Evolutionary conservation across 1,140 invertebrate species (phyloP).

Genomic region (Aphelinus atriplicis): DNA sequence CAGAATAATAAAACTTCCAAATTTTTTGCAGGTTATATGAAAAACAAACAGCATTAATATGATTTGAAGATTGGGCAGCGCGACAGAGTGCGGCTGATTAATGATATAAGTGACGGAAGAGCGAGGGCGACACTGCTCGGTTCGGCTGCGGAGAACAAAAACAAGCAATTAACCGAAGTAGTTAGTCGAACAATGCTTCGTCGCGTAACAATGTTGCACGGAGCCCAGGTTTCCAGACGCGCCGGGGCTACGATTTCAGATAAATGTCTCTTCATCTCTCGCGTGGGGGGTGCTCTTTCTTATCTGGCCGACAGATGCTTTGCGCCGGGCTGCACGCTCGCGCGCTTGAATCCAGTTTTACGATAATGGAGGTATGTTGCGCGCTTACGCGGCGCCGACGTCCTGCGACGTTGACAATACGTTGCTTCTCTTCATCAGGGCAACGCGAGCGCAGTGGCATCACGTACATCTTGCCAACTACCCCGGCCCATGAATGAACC

Average conservation of each 20-base stretch:
- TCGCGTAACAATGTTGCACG: slow-evolving; percentile 48
- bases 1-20: too few species aligned
- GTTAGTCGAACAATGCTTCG: too few species aligned
- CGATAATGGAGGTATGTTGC: slow-evolving; percentile 21
- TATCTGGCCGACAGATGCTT: slow-evolving; percentile 38
- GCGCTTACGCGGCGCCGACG: background rate
- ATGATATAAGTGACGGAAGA: slow-evolving; percentile 4
- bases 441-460: background rate
- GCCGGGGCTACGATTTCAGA: slow-evolving; percentile 26
- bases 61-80: too few species aligned
- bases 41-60: too few species aligned
- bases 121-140: slow-evolving; percentile 40
- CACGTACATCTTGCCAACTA: too few species aligned
- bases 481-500: slow-evolving; percentile 3
- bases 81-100: too few species aligned
- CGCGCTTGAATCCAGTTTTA: slow-evolving; percentile 28
- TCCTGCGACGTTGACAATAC: background rate
- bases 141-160: too few species aligned
- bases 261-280: slow-evolving; percentile 41
- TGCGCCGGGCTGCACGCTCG: too few species aligned
- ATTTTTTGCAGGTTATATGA: too few species aligned
- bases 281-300: slow-evolving; percentile 16
- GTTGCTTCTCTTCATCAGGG: slow-evolving; percentile 1
- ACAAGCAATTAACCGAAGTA: too few species aligned
- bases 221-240: slow-evolving; percentile 44